Conservation (phyloP, 2,888 invertebrate species). For the Megamerina dolium region DNA sequence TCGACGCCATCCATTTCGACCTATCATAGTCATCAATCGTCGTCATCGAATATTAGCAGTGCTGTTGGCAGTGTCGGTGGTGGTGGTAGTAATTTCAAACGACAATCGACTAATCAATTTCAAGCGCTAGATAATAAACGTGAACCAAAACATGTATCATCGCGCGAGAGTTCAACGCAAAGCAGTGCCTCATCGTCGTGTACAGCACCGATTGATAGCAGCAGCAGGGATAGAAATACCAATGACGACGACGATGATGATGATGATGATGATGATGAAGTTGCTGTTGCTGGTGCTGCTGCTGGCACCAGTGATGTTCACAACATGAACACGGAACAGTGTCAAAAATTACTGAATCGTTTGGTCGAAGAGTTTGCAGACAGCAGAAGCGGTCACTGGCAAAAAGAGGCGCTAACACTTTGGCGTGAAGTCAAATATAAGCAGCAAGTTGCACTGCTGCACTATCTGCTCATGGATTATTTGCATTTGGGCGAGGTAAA, state of each 20-base stretch:
- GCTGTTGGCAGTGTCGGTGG: slow-evolving; percentile 5
- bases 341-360: slow-evolving; percentile 30
- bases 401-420: slow-evolving; percentile 23
- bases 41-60: not conserved
- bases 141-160: slow-evolving; percentile 20
- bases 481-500: slow-evolving; percentile 30
- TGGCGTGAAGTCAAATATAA: slow-evolving; percentile 29
- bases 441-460: slow-evolving; percentile 31
- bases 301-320: not conserved
- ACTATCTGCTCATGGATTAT: slow-evolving; percentile 34
- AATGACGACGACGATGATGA: slow-evolving; percentile 1
- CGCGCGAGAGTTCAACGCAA: slow-evolving; percentile 12
- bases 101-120: slow-evolving; percentile 15
- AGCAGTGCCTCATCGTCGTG: not conserved
- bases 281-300: not conserved
- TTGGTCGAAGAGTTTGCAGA: slow-evolving; percentile 34
- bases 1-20: not conserved
- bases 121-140: slow-evolving; percentile 19
- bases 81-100: slow-evolving; percentile 6
- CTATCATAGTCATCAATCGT: too few species aligned
- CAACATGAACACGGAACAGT: slow-evolving; percentile 23
- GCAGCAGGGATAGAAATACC: not conserved
- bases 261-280: slow-evolving; percentile 4
- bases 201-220: slow-evolving; percentile 9
- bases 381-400: slow-evolving; percentile 26